Conservation (phyloP, 2,113 vertebrate genomes). For the Cranoglanis bouderius region DNA sequence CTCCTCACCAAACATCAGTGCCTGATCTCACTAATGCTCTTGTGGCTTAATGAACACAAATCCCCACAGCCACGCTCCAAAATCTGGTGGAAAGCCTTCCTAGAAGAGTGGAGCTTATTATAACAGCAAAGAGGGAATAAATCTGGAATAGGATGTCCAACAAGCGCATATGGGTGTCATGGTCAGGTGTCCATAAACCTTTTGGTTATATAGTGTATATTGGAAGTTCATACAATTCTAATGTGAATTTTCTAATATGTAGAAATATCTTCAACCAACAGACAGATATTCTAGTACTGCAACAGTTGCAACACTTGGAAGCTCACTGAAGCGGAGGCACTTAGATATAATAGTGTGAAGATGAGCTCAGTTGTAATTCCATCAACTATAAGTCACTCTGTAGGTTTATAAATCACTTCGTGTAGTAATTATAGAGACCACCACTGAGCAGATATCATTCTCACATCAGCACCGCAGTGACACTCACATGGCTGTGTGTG, state of each 20-base stretch:
- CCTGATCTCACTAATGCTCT: background rate
- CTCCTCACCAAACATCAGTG: background rate
- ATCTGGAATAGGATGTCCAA: background rate
- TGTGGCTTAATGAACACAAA: background rate
- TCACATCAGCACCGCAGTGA: background rate
- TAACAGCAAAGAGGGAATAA: background rate
- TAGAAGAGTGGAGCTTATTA: background rate
- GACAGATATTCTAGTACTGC: background rate
- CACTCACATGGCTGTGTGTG: background rate
- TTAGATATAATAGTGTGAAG: background rate
- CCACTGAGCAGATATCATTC: background rate
- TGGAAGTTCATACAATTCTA: background rate
- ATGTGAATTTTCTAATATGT: background rate
- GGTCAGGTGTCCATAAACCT: no score
- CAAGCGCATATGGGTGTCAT: background rate
- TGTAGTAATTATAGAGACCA: background rate
- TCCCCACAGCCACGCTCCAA: background rate
- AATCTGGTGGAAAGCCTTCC: background rate
- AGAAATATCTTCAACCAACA: background rate
- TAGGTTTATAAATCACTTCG: background rate
- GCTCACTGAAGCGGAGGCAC: background rate
- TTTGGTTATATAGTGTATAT: no score
- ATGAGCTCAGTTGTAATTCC: background rate
- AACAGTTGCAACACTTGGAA: background rate
- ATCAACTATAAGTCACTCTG: background rate